Conservation (phyloP, 2,888 invertebrate species). For the Heliconius sara region DNA sequence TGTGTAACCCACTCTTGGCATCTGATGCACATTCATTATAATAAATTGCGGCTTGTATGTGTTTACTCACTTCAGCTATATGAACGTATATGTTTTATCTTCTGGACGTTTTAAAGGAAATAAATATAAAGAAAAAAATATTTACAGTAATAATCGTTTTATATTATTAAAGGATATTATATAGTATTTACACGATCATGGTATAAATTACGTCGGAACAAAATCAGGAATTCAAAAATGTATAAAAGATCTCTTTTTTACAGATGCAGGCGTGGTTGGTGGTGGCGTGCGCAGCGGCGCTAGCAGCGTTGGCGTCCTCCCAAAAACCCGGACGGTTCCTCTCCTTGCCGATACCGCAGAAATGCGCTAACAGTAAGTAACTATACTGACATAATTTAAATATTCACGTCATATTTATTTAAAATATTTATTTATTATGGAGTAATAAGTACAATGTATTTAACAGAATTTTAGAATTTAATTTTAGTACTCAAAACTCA, state of each 20-base stretch:
- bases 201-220: neutral
- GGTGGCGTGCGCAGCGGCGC: constrained; percentile 79
- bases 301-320: constrained; percentile 86
- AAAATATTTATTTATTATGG: neutral
- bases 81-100: neutral
- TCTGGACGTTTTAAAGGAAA: neutral
- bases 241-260: neutral
- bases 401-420: neutral
- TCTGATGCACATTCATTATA: constrained; percentile 37
- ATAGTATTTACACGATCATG: neutral
- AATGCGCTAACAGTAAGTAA: constrained; percentile 93
- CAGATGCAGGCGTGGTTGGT: constrained; percentile 89
- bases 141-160: neutral
- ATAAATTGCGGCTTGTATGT: constrained; percentile 29
- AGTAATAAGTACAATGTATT: neutral
- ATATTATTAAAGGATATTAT: neutral
- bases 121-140: neutral
- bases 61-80: neutral
- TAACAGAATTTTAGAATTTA: no score
- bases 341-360: constrained; percentile 90
- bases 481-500: no score
- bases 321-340: constrained; percentile 93
- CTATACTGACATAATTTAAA: neutral
- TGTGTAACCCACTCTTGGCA: constrained; percentile 33
- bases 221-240: neutral